Evolutionary conservation across 1,140 invertebrate genomes (phyloP).

Genomic region (Leptinotarsa defecta): DNA sequence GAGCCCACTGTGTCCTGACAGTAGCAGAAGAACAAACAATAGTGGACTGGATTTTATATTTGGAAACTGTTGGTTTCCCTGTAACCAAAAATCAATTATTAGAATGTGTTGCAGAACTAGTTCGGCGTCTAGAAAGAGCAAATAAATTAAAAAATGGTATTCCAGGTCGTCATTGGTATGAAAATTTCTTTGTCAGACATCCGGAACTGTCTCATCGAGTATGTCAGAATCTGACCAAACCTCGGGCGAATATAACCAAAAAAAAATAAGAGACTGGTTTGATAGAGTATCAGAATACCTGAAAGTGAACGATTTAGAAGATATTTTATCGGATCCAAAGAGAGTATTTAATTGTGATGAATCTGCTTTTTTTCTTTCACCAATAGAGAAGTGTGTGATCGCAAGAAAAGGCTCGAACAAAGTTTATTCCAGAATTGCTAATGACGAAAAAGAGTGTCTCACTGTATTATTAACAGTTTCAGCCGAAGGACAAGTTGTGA

Average conservation of each 20-base stretch:
- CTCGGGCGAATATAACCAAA: background rate
- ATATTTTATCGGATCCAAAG: background rate
- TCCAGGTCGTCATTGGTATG: background rate
- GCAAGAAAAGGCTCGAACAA: constrained; percentile 15
- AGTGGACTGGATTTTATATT: constrained; percentile 5
- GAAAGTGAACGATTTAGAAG: background rate
- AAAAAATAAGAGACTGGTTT: constrained; percentile 10
- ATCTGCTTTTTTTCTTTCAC: too few species aligned
- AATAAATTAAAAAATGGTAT: background rate
- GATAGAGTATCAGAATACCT: background rate
- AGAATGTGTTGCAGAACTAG: background rate
- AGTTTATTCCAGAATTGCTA: constrained; percentile 3
- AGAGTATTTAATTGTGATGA: background rate
- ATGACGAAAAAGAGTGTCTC: constrained; percentile 12
- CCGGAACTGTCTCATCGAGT: constrained; percentile 6
- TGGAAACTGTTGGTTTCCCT: background rate
- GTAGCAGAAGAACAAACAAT: background rate
- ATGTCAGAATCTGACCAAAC: constrained; percentile 2
- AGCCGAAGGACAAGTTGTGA: constrained; percentile 9
- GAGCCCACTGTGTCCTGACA: constrained; percentile 5
- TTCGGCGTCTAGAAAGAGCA: background rate
- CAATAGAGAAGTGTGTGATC: too few species aligned
- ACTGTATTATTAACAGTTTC: constrained; percentile 10
- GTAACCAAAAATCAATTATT: background rate
- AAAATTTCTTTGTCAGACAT: background rate